Evolutionary conservation across 2,113 vertebrate genomes (phyloP).

Genomic region (Spea bombifrons): DNA sequence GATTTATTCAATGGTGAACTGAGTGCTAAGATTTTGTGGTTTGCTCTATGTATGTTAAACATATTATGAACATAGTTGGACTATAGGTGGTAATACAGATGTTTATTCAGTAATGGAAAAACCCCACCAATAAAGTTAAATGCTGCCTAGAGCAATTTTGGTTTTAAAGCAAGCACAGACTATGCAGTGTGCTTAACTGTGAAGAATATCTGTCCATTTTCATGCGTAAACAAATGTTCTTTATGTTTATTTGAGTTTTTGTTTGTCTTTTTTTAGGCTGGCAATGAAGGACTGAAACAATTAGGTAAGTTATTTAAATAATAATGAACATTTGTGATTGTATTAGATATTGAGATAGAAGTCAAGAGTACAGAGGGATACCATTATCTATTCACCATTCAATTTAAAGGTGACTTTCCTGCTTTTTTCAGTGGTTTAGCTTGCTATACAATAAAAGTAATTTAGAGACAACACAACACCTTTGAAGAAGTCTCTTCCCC

Average conservation of each 20-base stretch:
- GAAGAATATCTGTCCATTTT: slow-evolving; percentile 8
- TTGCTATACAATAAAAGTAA: too few relatives aligned
- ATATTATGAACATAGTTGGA: rapidly evolving
- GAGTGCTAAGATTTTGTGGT: slow-evolving; percentile 16
- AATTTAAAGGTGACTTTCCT: too few relatives aligned
- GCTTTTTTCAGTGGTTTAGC: too few relatives aligned
- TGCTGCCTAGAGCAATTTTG: slow-evolving; percentile 38
- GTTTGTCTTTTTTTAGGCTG: slow-evolving; percentile 58
- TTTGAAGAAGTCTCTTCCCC: too few relatives aligned
- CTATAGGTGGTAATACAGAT: slow-evolving; percentile 24
- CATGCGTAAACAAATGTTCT: slow-evolving; percentile 49
- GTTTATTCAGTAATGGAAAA: slow-evolving; percentile 18
- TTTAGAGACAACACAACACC: too few relatives aligned
- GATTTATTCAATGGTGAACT: slow-evolving; percentile 3
- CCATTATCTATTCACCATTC: too few relatives aligned
- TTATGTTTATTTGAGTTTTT: slow-evolving; percentile 34
- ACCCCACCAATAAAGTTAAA: slow-evolving; percentile 33
- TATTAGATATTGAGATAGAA: too few relatives aligned
- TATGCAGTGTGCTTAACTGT: slow-evolving; percentile 35
- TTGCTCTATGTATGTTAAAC: background rate
- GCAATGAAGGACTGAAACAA: slow-evolving; percentile 59
- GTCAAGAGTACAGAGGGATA: too few relatives aligned
- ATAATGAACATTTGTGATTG: background rate
- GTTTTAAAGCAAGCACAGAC: slow-evolving; percentile 28
- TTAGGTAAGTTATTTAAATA: slow-evolving; percentile 61